Evolutionary conservation across 2,113 vertebrate genomes (phyloP).

Genomic region (Oryctolagus cuniculus): DNA sequence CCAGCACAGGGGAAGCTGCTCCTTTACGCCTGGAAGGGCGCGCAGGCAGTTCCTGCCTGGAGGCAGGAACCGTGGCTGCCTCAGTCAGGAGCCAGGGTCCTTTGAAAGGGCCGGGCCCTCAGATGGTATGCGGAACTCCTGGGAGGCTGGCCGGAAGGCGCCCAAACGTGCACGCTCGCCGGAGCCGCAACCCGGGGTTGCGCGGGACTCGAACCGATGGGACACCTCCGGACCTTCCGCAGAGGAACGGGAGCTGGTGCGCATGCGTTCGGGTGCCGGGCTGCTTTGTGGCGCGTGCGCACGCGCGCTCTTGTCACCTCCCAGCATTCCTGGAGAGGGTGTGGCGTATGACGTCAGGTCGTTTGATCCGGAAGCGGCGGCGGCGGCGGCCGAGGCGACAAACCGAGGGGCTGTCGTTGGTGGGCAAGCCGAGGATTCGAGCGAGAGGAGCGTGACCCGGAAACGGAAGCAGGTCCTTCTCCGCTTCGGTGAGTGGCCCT

Average conservation of each 20-base stretch:
- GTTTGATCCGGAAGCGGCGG: constrained; percentile 79
- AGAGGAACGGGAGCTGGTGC: not conserved
- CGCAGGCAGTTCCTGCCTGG: not conserved
- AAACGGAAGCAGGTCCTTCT: constrained; percentile 65
- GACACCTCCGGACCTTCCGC: accelerated
- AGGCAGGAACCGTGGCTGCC: too few species aligned
- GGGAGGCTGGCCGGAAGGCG: not conserved
- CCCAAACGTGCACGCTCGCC: not conserved
- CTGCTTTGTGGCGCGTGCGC: accelerated
- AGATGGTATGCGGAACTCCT: not conserved
- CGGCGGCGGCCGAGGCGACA: not conserved
- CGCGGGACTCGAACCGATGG: not conserved
- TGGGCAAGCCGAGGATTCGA: not conserved
- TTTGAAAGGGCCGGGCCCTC: not conserved
- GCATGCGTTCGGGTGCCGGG: not conserved
- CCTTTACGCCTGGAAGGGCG: not conserved
- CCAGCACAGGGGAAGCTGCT: not conserved
- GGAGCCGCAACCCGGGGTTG: accelerated
- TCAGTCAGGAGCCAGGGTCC: too few species aligned
- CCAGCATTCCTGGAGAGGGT: constrained; percentile 58
- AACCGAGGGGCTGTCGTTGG: constrained; percentile 34
- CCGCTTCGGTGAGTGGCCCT: constrained; percentile 77
- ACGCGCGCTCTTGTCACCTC: not conserved
- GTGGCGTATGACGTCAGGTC: constrained; percentile 59
- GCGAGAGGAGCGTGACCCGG: constrained; percentile 63